A percentile compares a stretch with the other conserved stretches of the same genome.
These are phyloP conservation scores for Leptogaster cylindrica DNA, from an alignment of 2,888 invertebrate genomes.

Conservation along the genomic window DNA sequence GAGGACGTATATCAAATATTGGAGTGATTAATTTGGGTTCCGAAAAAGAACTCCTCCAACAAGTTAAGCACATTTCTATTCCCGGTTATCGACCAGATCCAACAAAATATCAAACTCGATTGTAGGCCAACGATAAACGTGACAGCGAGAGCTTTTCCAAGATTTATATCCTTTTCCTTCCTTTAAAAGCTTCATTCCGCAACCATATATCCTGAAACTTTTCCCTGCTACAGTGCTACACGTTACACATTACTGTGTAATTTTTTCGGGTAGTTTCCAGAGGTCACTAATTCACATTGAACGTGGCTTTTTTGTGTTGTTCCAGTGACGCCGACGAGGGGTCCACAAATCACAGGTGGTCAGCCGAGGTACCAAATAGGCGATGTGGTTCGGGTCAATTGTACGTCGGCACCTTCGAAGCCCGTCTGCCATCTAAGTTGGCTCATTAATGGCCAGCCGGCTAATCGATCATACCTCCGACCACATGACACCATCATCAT, in stretches of 20 bases:
- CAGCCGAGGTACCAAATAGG: constrained; percentile 82
- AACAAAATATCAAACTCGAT: constrained; percentile 35
- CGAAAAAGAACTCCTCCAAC: constrained; percentile 32
- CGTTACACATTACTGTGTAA: constrained; percentile 34
- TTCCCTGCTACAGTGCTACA: constrained; percentile 11
- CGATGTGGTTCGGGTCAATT: constrained; percentile 82
- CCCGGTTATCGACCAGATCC: constrained; percentile 31
- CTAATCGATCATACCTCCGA: constrained; percentile 64
- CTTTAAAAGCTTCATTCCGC: constrained; percentile 30
- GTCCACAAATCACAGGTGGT: constrained; percentile 82
- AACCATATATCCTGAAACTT: constrained; percentile 22
- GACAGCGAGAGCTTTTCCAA: constrained; percentile 31
- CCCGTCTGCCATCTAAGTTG: constrained; percentile 83
- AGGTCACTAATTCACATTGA: neutral
- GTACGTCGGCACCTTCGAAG: constrained; percentile 81
- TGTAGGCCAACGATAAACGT: constrained; percentile 29
- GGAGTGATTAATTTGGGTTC: constrained; percentile 36
- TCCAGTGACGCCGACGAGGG: constrained; percentile 79
- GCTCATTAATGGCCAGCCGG: constrained; percentile 86
- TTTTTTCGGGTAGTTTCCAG: constrained; percentile 1
- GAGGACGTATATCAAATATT: constrained; percentile 15
- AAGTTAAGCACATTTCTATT: constrained; percentile 37
- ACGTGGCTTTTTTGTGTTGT: constrained; percentile 49
- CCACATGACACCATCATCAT: constrained; percentile 65
- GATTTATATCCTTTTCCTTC: constrained; percentile 33